phyloP scores from a whole-genome alignment of 2,113 vertebrate genomes.

The Alexandromys fortis region DNA sequence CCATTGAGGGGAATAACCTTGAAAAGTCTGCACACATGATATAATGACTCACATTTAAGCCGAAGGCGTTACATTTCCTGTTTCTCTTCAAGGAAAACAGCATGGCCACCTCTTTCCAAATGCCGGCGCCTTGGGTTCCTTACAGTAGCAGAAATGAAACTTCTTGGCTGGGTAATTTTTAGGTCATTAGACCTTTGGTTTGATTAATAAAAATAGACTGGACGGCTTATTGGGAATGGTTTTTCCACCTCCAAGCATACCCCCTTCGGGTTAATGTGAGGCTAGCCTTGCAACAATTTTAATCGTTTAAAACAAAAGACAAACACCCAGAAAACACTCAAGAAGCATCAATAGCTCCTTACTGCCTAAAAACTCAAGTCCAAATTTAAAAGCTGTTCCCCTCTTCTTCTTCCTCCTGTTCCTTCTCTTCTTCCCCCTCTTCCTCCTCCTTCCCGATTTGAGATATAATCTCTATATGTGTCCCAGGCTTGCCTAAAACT shows the following conservation, averaged over 20 bases:
- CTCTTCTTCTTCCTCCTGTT: neutral
- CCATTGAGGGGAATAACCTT: conserved; percentile 54
- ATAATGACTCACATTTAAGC: conserved; percentile 58
- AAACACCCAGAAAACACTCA: neutral
- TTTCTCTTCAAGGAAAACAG: conserved; percentile 49
- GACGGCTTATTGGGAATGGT: neutral
- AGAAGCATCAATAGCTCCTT: neutral
- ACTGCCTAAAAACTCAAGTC: conserved; percentile 5
- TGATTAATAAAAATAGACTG: neutral
- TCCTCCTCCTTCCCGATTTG: neutral
- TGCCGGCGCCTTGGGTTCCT: neutral
- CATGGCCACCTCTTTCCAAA: conserved; percentile 5
- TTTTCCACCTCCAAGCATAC: conserved; percentile 19
- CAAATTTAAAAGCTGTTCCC: neutral
- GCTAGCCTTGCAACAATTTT: neutral
- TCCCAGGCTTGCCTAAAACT: neutral
- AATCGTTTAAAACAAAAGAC: neutral
- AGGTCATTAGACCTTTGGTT: conserved; percentile 8
- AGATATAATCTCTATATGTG: neutral
- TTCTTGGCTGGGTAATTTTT: neutral
- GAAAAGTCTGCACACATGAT: conserved; percentile 55
- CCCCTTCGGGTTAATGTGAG: neutral
- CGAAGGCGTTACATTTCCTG: conserved; percentile 60
- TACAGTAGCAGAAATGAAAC: conserved; percentile 40
- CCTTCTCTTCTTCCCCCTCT: neutral